phyloP scores from a whole-genome alignment of 2,797 vertebrate species.

The Pitangus sulphuratus region DNA sequence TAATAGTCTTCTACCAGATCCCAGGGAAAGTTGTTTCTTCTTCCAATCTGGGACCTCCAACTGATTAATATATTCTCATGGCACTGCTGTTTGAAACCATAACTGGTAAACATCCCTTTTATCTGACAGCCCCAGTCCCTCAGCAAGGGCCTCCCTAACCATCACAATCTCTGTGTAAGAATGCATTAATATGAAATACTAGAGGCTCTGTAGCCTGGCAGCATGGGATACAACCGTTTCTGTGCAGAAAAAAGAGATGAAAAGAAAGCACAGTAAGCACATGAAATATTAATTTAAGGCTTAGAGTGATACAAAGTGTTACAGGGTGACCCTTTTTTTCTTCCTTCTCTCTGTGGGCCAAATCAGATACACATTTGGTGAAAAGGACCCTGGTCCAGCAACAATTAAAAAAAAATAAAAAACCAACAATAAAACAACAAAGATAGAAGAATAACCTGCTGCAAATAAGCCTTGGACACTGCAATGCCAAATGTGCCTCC shows the following conservation, averaged over 20 bases:
- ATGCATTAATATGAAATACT: conserved; percentile 34
- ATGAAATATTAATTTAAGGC: conserved; percentile 46
- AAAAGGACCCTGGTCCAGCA: not conserved
- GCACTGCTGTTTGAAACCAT: not conserved
- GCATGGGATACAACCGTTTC: not conserved
- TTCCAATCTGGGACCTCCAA: not conserved
- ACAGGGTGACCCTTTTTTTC: not conserved
- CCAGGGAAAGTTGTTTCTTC: not conserved
- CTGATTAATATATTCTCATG: conserved; percentile 13
- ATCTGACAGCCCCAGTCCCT: not conserved
- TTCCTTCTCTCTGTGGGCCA: not conserved
- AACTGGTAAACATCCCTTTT: conserved; percentile 18
- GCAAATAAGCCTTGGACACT: not conserved
- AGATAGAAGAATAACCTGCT: not conserved
- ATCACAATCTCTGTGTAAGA: not conserved
- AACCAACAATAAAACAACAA: not conserved
- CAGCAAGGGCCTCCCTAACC: not conserved
- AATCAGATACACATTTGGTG: not conserved
- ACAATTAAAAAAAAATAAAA: not conserved
- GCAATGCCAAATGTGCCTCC: not conserved
- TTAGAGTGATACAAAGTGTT: not conserved
- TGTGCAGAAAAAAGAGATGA: not conserved
- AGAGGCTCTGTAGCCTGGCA: not conserved
- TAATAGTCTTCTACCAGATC: not conserved
- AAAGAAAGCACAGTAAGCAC: not conserved